A percentile compares a stretch with the other conserved stretches of the same genome.
phyloP scores from a whole-genome alignment of 2,797 vertebrate genomes.

The Pygocentrus nattereri region DNA sequence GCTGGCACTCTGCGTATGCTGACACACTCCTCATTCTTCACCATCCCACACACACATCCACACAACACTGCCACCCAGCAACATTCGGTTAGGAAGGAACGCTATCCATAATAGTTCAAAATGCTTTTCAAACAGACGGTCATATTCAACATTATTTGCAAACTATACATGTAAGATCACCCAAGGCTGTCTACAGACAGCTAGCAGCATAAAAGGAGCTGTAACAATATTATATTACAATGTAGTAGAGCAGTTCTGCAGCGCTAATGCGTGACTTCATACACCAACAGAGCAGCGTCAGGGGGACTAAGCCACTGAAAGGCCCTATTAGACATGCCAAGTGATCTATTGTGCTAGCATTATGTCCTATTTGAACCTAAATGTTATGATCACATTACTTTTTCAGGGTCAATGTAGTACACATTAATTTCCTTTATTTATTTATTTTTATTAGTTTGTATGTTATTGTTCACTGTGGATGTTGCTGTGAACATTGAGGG shows the following conservation, averaged over 20 bases:
- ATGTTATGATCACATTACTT: background rate
- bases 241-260: background rate
- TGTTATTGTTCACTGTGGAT: background rate
- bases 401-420: background rate
- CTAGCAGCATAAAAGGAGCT: background rate
- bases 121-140: conserved; percentile 13
- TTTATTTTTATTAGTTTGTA: background rate
- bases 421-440: background rate
- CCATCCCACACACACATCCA: conserved; percentile 61
- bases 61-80: conserved; percentile 35
- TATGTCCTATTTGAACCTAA: background rate
- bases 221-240: conserved; percentile 10
- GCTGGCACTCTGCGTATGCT: conserved; percentile 75
- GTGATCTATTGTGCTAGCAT: conserved; percentile 50
- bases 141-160: conserved; percentile 37
- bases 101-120: conserved; percentile 1
- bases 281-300: conserved; percentile 32
- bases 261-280: conserved; percentile 10
- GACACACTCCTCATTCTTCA: conserved; percentile 76
- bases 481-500: background rate
- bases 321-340: conserved; percentile 57
- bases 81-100: conserved; percentile 8
- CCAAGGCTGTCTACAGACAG: background rate
- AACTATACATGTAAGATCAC: background rate
- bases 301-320: conserved; percentile 29